phyloP scores from a whole-genome alignment of 2,888 invertebrate genomes.

The Phaedon cochleariae region DNA sequence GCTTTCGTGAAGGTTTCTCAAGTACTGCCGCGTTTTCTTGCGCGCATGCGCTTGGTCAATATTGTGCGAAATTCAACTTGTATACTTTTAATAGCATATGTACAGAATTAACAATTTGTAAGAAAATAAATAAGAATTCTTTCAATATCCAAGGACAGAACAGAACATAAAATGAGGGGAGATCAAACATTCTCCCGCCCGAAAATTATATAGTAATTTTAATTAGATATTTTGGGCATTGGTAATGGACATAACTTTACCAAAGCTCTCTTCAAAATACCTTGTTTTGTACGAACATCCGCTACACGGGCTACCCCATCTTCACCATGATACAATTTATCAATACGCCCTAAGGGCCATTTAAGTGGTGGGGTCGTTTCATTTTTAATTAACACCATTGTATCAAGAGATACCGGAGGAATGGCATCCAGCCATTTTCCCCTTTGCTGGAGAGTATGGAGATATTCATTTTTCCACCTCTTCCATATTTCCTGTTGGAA shows the following conservation, averaged over 20 bases:
- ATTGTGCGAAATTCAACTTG: too few species aligned
- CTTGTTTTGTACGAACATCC: neutral
- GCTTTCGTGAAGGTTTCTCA: too few species aligned
- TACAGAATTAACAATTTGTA: too few species aligned
- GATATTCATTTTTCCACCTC: neutral
- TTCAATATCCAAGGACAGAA: too few species aligned
- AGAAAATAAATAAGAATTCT: too few species aligned
- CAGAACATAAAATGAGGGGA: too few species aligned
- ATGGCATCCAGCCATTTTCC: constrained; percentile 2
- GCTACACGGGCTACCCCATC: neutral
- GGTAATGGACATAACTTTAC: too few species aligned
- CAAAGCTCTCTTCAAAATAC: too few species aligned
- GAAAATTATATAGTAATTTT: neutral
- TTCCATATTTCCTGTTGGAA: neutral
- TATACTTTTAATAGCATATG: too few species aligned
- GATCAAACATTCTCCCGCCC: constrained; percentile 2
- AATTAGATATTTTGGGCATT: neutral
- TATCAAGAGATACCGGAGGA: neutral
- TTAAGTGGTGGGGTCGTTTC: neutral
- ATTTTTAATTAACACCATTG: constrained; percentile 2
- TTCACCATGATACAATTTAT: neutral
- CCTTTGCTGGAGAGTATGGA: constrained; percentile 13
- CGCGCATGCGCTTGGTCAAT: too few species aligned
- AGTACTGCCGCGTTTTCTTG: too few species aligned
- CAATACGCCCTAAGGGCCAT: neutral